A percentile compares a stretch with the other conserved stretches of the same genome.
phyloP scores from a whole-genome alignment of 92 coral and sea anemone genomes.

The Virgularia gustaviana region DNA sequence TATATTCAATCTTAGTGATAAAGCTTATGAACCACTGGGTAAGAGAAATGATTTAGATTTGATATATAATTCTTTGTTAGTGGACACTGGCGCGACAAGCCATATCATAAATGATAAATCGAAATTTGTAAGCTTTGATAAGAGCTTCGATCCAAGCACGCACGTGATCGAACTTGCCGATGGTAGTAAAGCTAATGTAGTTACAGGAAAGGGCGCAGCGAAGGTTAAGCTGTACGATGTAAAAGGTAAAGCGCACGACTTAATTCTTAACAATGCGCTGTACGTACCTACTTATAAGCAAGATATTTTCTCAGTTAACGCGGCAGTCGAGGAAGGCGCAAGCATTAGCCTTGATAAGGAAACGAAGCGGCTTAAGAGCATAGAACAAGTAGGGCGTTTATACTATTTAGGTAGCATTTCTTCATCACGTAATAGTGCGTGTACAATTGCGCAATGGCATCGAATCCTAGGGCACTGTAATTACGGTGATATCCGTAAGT shows the following conservation, averaged over 20 bases:
- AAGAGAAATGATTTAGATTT: not conserved
- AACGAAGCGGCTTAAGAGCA: slow-evolving; percentile 1
- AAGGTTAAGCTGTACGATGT: slow-evolving; percentile 13
- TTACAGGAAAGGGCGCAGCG: slow-evolving; percentile 12
- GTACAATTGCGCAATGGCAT: slow-evolving; percentile 4
- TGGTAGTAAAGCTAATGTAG: slow-evolving; percentile 41
- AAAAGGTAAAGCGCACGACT: slow-evolving; percentile 10
- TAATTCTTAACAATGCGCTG: slow-evolving; percentile 22
- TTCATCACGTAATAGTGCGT: slow-evolving; percentile 2
- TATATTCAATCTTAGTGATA: not conserved
- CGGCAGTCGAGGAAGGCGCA: slow-evolving; percentile 32
- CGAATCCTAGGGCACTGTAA: slow-evolving; percentile 10
- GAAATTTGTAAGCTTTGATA: slow-evolving; percentile 23
- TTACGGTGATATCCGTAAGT: not conserved
- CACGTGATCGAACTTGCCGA: slow-evolving; percentile 32
- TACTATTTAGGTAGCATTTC: slow-evolving; percentile 17
- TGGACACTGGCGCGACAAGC: slow-evolving; percentile 28
- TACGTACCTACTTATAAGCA: slow-evolving; percentile 39
- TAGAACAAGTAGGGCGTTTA: slow-evolving; percentile 5
- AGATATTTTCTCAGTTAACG: slow-evolving; percentile 40
- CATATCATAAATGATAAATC: slow-evolving; percentile 29
- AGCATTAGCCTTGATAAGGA: slow-evolving; percentile 12
- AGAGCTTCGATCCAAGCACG: slow-evolving; percentile 3
- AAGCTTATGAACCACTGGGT: not conserved
- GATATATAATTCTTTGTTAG: slow-evolving; percentile 5